Evolutionary conservation across 2,888 invertebrate species (phyloP), one percentile per base, ranked within the genome.

Genomic region (Rhamnusium bicolor): DNA sequence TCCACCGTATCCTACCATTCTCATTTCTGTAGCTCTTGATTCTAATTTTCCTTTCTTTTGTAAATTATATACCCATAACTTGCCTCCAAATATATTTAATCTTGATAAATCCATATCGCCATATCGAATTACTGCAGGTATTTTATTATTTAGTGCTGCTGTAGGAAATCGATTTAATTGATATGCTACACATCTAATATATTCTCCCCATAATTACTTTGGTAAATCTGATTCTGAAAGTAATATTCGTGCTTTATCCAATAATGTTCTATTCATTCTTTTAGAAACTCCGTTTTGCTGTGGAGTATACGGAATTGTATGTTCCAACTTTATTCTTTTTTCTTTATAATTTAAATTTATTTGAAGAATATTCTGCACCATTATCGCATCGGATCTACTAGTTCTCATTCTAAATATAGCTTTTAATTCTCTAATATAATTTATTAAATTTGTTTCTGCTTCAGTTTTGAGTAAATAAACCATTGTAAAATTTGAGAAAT

Each of bases 201-300:
- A 80, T 71, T 80, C 76, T 8, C 77, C 77, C n/a, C n/a, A 78
- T 80, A 82, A 19, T 78, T 61, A 29, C 65, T 75, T 79, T n/a
- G 74, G 77, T 51, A 81, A n/a, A 32, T 76, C 73, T 27, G 77
- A 72, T 29, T 81, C 72, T 4, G 56, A 12, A 24, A 83, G 71
- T 69, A 74, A 78, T 32, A 76, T 72, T 47, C 83, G 62, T 16
- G 75, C 78, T 71, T 71, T 82, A 47, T 80, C 76, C 18, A 81
- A 19, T 19, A 79, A 51, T 6, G 78, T 80, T 71, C 79, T 63
- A 58, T 83, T 83, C 76, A 81, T 76, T 19, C 83, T n/a, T 67
- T 81, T 79, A 0, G 72, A 67, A 47, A 49, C 68, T 7, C 79
- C 80, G 67, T 83, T 82, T 66, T 81, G 73, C 65, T 82, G 80